Base-by-base conservation (phyloP, 2,113 vertebrate species). In the Lophotis ruficrista region DNA sequence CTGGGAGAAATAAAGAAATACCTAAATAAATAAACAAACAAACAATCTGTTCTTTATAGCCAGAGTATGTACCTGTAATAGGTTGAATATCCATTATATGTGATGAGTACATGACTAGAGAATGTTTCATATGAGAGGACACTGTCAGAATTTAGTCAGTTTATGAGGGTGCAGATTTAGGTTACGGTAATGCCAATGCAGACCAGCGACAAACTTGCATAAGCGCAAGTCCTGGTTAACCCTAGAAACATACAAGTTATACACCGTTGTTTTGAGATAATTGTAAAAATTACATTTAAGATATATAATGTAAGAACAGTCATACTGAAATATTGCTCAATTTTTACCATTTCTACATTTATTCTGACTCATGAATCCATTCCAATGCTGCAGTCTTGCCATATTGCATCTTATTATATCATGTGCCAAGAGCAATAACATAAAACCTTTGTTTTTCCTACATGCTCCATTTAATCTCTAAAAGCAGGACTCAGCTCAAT, bases 371-470 rank as follows among this genome's bases (percentile, higher is more conserved):
- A 83, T 24, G 15, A 95, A 81, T 60, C 43, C 56, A 38, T 87
- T 93, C 64, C 61, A 87, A 24, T 68, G 61, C 56, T 90, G 47
- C 80, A 84, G 27, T 87, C 47, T 81, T 89, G 23, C 57, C 76
- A 78, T 89, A 96, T 90, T 90, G 48, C 30, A 64, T 94, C 80
- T 83, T 92, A 64, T 89, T 96, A 71, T 82, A 60, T 71, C 22
- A 75, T 87, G 37, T 91, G 94, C 90, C 95, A 94, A 87, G 14
- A 96, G 33, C 65, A 91, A 82, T 96, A 78, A 82, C 76, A 33
- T 71, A 96, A 95, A 95, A 4, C 43, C 76, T 94, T 96, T 95
- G 80, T 93, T 96, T 96, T 96, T 90, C 79, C 76, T 92, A 30
- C 72, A 95, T 41, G 89, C 88, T 93, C 73, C 94, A 93, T 96